Evolutionary conservation across 2,888 invertebrate genomes (phyloP), one percentile per base, ranked within the genome.

Genomic region (Trachelus tabidus): DNA sequence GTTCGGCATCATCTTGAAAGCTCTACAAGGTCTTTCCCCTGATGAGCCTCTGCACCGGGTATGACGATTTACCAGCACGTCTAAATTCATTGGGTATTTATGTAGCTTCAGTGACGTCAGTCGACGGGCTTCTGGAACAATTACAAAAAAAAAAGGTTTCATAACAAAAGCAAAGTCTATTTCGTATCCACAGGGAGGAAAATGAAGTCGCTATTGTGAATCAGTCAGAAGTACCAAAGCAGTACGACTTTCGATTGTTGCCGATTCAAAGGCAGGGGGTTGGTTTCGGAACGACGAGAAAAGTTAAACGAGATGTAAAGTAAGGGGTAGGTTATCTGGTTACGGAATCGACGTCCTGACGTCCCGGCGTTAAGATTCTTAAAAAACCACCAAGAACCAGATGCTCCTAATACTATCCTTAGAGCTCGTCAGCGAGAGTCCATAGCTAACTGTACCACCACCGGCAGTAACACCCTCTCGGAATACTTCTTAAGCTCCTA

Each of bases 311-410:
- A 86, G 88, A 89, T 86, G 88, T 85, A 87, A 89, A 90, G 87
- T 83, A 84, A 71, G 82, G 80, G 82, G 80, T 77, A 79, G 82
- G 81, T 83, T 89, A 89, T 88, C 88, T 87, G 79, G 79, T 78
- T 81, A 81, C 82, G 81, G 82, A 84, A 84, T 83, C 83, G 79
- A 79, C 81, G 75, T 81, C 80, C 40, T 4, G 40, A 40, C 40
- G 40, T 56, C 56, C 23, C 84, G 86, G 86, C 86, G 87, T 88
- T 90, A 89, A 90, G 89, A 87, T 89, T 86, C 88, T 87, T 85
- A 86, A 87, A 56, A 88, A 88, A 87, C 87, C 88, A 82, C 88
- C 82, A 86, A 84, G 85, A 83, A 85, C 84, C 85, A 85, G 88
- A 88, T 79, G 81, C 77, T 81, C 79, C 56, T 56, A 56, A 56